Base-by-base conservation (phyloP, 2,113 vertebrate genomes). In the Hippoglossus stenolepis region DNA sequence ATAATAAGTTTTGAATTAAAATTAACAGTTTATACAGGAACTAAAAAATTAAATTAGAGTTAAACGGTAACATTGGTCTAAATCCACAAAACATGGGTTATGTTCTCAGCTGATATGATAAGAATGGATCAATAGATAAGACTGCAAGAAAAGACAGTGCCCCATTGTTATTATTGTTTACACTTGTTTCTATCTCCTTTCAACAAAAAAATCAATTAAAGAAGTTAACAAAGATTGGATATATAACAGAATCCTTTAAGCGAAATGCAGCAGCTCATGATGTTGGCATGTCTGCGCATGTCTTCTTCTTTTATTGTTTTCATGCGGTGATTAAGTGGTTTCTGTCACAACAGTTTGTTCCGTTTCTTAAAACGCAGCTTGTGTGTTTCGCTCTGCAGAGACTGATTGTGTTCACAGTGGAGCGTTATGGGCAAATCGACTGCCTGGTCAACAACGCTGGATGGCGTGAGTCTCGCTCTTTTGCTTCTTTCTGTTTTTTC, bases 401-500 rank as follows among this genome's bases (percentile, higher is more conserved):
- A 0, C 54, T 97, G 72, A 73, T 96, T n/a, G 68, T 73, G 0
- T 81, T 84, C 78, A 95, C 95, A 0, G 40, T 94, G 61, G 65
- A 88, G 49, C 86, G 1, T 0, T 93, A 95, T 0, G 95, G 94
- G 73, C 80, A 65, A 64, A 85, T 97, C 3, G 95, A 96, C 81
- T 96, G 96, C 61, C 89, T 97, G 82, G 94, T 97, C 70, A 96
- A 96, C 91, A 96, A 96, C 0, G 95, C 95, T 0, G 96, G 96
- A 21, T 89, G 89, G 87, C 95, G 95, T 97, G 88, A 96, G 94
- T 94, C 26, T 53, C 17, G 0, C 8, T 15, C 8, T 15, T 15
- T 58, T 24, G 1, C 57, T 28, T 58, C 6, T 0, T 4, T 31
- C 6, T 31, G n/a, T 18, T 45, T 21, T 24, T 3, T 24, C n/a